These are phyloP conservation scores for Chrysopilus asiliformis DNA, from an alignment of 2,888 invertebrate genomes.

Conservation along the genomic window DNA sequence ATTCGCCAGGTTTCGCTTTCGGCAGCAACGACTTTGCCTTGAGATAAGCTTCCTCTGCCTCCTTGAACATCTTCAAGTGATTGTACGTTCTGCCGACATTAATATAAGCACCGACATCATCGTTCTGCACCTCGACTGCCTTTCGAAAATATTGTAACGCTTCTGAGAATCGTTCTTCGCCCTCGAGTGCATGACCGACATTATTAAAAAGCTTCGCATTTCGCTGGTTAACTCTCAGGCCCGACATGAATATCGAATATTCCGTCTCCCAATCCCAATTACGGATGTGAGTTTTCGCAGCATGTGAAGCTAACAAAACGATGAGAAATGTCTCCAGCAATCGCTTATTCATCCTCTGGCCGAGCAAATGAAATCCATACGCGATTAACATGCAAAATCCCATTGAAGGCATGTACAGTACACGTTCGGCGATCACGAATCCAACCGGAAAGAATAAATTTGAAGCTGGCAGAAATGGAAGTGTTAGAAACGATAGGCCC, in stretches of 20 bases:
- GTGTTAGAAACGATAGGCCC: slow-evolving; percentile 73
- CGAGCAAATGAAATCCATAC: slow-evolving; percentile 64
- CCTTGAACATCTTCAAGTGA: slow-evolving; percentile 71
- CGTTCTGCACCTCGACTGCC: slow-evolving; percentile 84
- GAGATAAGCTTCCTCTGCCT: slow-evolving; percentile 87
- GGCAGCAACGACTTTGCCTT: slow-evolving; percentile 80
- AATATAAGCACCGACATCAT: slow-evolving; percentile 93
- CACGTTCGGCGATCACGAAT: slow-evolving; percentile 90
- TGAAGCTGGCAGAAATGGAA: slow-evolving; percentile 91
- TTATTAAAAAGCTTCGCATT: slow-evolving; percentile 97
- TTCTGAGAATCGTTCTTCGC: slow-evolving; percentile 50
- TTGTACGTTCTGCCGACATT: slow-evolving; percentile 94
- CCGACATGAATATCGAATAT: slow-evolving; percentile 87
- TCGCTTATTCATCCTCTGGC: slow-evolving; percentile 39
- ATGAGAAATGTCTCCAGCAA: slow-evolving; percentile 34
- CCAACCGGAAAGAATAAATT: slow-evolving; percentile 97
- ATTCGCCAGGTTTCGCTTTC: slow-evolving; percentile 84
- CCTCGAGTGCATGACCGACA: slow-evolving; percentile 90
- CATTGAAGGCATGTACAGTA: slow-evolving; percentile 95
- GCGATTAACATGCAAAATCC: slow-evolving; percentile 89
- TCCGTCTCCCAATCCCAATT: slow-evolving; percentile 92
- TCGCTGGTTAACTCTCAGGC: slow-evolving; percentile 63
- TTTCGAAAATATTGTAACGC: slow-evolving; percentile 84
- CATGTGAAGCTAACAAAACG: slow-evolving; percentile 61
- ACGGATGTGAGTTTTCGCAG: slow-evolving; percentile 71